Percentiles rank a stretch among this genome's conserved stretches.
phyloP scores from a whole-genome alignment of 2,888 invertebrate genomes.

The Ormyrus labotus region DNA sequence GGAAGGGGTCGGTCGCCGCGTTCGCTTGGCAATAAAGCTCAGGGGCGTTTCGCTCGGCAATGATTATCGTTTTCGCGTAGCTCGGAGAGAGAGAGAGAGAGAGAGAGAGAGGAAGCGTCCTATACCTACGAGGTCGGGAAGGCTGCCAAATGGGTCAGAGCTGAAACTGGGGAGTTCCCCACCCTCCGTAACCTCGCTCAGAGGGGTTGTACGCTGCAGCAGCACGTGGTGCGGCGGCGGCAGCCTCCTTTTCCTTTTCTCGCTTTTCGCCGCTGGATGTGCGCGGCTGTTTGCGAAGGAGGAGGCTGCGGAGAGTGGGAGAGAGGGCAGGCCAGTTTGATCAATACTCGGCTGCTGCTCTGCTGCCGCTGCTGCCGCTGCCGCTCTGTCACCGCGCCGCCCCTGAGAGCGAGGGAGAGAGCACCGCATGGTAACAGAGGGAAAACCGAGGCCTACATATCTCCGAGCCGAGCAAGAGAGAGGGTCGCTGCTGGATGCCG shows the following conservation, averaged over 20 bases:
- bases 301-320: slow-evolving; percentile 55
- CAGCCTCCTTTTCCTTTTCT: slow-evolving; percentile 1
- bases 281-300: slow-evolving; percentile 20
- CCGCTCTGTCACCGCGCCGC: background rate
- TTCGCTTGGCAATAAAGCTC: too few relatives aligned
- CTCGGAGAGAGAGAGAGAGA: slow-evolving; percentile 43
- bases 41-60: slow-evolving; percentile 43
- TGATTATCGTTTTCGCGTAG: slow-evolving; percentile 63
- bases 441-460: too few relatives aligned
- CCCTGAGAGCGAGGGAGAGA: too few relatives aligned
- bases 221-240: background rate
- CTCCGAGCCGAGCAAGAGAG: too few relatives aligned
- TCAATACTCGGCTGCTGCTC: slow-evolving; percentile 65
- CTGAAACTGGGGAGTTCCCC: slow-evolving; percentile 54
- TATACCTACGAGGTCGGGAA: slow-evolving; percentile 61
- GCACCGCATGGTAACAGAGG: too few relatives aligned
- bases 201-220: background rate
- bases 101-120: background rate
- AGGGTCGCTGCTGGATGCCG: too few relatives aligned
- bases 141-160: slow-evolving; percentile 73
- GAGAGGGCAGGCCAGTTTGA: slow-evolving; percentile 65
- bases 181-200: slow-evolving; percentile 21
- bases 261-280: slow-evolving; percentile 1
- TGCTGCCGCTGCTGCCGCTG: slow-evolving; percentile 17
- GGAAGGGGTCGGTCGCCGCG: too few relatives aligned